These are phyloP conservation scores for Paratrypauchen microcephalus DNA, from an alignment of 2,797 vertebrate genomes.

Conservation along the genomic window DNA sequence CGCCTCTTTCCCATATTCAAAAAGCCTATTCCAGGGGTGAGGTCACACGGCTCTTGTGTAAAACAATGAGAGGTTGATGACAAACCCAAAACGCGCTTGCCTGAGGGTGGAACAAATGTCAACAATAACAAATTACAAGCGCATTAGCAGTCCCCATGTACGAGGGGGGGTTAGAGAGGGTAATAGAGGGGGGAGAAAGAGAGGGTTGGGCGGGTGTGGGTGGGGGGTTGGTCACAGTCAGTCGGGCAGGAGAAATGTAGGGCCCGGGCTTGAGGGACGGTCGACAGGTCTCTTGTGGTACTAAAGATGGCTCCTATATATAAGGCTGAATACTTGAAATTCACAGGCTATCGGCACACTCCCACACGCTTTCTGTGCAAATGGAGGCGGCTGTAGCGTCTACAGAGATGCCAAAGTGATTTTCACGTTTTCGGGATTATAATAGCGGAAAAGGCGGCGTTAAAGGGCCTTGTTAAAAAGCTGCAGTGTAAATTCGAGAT, in stretches of 20 bases:
- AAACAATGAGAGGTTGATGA: conserved; percentile 35
- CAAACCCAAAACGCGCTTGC: conserved; percentile 35
- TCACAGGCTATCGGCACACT: background rate
- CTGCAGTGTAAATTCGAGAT: too few relatives aligned
- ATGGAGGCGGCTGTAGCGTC: background rate
- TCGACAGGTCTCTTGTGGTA: background rate
- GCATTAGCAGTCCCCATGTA: conserved; percentile 27
- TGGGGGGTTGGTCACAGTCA: conserved; percentile 3
- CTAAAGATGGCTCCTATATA: background rate
- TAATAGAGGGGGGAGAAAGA: background rate
- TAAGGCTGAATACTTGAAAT: background rate
- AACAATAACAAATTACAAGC: conserved; percentile 53
- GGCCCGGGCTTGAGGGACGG: conserved; percentile 5
- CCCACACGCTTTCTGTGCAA: conserved; percentile 3
- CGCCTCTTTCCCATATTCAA: conserved; percentile 13
- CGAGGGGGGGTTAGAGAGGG: background rate
- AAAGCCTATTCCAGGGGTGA: background rate
- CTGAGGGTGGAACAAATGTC: conserved; percentile 53
- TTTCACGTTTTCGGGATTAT: too few relatives aligned
- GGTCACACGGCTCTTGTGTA: conserved; percentile 36
- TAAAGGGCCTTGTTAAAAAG: too few relatives aligned
- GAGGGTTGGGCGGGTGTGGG: too few relatives aligned
- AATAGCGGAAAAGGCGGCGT: too few relatives aligned
- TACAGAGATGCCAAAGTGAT: too few relatives aligned
- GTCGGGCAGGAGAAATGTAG: conserved; percentile 2